Conservation (phyloP, 2,113 vertebrate species). For the Cyprinodon tularosa region DNA sequence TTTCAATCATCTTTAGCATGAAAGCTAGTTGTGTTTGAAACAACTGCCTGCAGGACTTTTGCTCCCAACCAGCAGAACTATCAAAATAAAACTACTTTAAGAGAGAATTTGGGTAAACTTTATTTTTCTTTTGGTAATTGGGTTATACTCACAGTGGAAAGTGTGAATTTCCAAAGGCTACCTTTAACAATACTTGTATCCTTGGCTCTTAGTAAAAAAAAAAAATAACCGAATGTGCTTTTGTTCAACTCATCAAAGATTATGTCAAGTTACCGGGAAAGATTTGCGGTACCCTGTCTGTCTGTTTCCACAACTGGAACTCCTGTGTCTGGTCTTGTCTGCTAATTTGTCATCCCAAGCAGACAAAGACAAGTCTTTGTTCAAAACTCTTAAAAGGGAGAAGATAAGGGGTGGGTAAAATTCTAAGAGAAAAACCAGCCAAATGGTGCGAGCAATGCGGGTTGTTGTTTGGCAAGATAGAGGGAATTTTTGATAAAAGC, state of each 20-base stretch:
- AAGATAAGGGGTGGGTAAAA: constrained; percentile 23
- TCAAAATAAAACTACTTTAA: too few species aligned
- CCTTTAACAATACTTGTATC: not conserved
- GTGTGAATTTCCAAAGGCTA: not conserved
- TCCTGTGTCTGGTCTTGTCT: constrained; percentile 51
- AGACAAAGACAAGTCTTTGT: constrained; percentile 69
- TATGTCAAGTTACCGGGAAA: constrained; percentile 30
- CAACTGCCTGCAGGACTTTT: too few species aligned
- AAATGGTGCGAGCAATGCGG: constrained; percentile 48
- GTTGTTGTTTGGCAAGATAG: constrained; percentile 68
- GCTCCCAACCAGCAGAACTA: too few species aligned
- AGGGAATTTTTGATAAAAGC: constrained; percentile 50
- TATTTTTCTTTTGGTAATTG: not conserved
- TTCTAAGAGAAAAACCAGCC: constrained; percentile 44
- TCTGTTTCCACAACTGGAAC: constrained; percentile 36
- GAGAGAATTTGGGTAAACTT: too few species aligned
- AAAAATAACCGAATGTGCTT: constrained; percentile 26
- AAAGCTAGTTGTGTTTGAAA: too few species aligned
- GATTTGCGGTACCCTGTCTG: constrained; percentile 42
- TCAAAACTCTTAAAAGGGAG: constrained; percentile 47
- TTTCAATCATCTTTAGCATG: too few species aligned
- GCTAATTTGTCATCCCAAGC: constrained; percentile 56
- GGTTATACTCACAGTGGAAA: not conserved
- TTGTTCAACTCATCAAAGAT: constrained; percentile 35
- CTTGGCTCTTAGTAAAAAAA: constrained; percentile 21